Evolutionary conservation across 2,113 vertebrate genomes (phyloP).

Genomic region (Stigmatopora nigra): DNA sequence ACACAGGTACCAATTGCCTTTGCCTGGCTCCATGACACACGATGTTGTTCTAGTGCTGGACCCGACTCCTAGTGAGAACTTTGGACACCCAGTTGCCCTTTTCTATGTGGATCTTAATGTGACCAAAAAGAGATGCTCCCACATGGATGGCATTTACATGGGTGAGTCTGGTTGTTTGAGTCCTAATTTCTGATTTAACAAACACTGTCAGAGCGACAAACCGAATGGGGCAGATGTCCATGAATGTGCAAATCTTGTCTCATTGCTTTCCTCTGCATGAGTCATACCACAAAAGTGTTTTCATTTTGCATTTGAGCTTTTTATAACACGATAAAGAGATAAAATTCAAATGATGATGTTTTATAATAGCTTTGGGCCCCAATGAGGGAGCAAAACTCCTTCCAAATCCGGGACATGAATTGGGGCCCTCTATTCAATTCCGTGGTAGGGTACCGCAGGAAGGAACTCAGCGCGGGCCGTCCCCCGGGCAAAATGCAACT

Average conservation of each 20-base stretch:
- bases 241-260: background rate
- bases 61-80: conserved; percentile 72
- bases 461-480: too few species aligned
- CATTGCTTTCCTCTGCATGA: background rate
- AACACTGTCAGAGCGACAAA: background rate
- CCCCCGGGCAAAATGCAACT: too few species aligned
- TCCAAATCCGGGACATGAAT: too few species aligned
- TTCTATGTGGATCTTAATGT: conserved; percentile 74
- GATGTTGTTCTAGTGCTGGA: conserved; percentile 73
- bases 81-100: conserved; percentile 70
- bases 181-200: background rate
- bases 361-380: too few species aligned
- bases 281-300: background rate
- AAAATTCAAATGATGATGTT: too few species aligned
- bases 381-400: too few species aligned
- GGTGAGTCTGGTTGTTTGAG: conserved; percentile 54
- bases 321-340: too few species aligned
- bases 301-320: too few species aligned
- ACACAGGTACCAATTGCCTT: conserved; percentile 39
- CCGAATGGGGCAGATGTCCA: background rate
- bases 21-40: conserved; percentile 51
- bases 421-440: too few species aligned
- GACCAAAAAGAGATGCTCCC: conserved; percentile 70
- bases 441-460: too few species aligned
- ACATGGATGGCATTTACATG: conserved; percentile 69